phyloP scores from a whole-genome alignment of 2,797 vertebrate species.

The Holocentrus rufus region DNA sequence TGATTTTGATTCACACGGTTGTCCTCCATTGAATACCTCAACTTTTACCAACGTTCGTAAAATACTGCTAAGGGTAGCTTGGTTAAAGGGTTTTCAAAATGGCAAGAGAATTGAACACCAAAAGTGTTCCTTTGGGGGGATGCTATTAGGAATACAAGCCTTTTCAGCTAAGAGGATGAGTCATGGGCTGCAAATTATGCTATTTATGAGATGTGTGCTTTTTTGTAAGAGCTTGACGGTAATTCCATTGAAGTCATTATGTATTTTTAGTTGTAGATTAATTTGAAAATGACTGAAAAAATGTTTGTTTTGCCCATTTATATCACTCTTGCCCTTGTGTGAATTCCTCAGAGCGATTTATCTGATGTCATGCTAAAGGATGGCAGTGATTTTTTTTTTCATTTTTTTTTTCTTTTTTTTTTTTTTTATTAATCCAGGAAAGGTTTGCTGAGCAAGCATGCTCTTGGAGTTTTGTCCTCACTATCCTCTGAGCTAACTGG shows the following conservation, averaged over 20 bases:
- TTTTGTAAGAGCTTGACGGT: conserved; percentile 51
- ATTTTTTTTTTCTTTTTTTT: background rate
- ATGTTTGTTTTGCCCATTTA: conserved; percentile 32
- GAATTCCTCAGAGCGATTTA: conserved; percentile 42
- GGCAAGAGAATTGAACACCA: background rate
- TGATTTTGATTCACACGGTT: background rate
- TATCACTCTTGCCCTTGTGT: conserved; percentile 38
- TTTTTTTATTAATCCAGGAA: conserved; percentile 67
- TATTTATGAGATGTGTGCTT: conserved; percentile 65
- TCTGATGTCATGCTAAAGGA: conserved; percentile 63
- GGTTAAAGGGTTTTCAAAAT: background rate
- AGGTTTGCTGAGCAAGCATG: conserved; percentile 73
- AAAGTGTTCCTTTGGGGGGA: background rate
- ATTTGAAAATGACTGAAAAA: conserved; percentile 58
- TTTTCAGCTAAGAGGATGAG: conserved; percentile 11
- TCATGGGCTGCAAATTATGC: conserved; percentile 26
- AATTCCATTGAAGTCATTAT: conserved; percentile 64
- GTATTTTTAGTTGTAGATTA: conserved; percentile 71
- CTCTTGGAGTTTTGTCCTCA: conserved; percentile 57
- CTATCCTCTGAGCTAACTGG: conserved; percentile 63
- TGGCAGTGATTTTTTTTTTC: conserved; percentile 43
- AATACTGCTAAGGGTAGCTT: background rate
- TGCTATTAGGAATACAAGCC: conserved; percentile 4
- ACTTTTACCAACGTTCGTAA: background rate
- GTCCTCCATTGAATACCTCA: conserved; percentile 3